phyloP scores from a whole-genome alignment of 2,113 vertebrate species.

The Leptosomus discolor region DNA sequence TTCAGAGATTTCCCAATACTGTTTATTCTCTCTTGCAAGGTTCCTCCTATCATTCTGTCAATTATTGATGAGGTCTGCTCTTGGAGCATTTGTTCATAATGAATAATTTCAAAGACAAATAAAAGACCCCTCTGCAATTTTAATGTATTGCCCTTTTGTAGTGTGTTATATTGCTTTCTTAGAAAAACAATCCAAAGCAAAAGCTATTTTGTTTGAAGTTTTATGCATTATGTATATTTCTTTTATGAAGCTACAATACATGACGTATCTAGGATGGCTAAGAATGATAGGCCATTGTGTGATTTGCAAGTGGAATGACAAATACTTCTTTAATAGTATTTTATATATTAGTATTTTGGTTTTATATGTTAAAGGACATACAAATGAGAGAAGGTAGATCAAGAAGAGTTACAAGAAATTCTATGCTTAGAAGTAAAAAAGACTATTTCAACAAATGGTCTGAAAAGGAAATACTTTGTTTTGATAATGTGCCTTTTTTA shows the following conservation, averaged over 20 bases:
- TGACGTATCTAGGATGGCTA: background rate
- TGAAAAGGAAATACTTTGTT: background rate
- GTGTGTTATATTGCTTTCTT: background rate
- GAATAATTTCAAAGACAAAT: conserved; percentile 51
- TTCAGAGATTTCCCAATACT: background rate
- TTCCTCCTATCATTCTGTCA: conserved; percentile 18
- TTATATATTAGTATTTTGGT: background rate
- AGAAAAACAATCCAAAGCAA: conserved; percentile 5
- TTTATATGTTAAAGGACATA: background rate
- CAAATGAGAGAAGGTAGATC: background rate
- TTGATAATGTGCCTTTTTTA: background rate
- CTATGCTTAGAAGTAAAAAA: background rate
- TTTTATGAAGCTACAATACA: background rate
- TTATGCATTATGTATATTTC: background rate
- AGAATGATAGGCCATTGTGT: background rate
- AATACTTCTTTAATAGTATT: background rate
- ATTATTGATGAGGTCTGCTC: conserved; percentile 55
- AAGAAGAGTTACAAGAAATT: background rate
- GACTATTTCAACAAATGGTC: background rate
- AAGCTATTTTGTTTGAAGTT: conserved; percentile 16
- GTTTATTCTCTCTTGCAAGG: background rate
- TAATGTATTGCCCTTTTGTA: conserved; percentile 15
- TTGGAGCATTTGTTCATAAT: conserved; percentile 49
- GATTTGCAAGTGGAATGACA: background rate
- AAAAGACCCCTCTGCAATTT: conserved; percentile 38